phyloP scores from a whole-genome alignment of 2,113 vertebrate genomes.

The Ia io region DNA sequence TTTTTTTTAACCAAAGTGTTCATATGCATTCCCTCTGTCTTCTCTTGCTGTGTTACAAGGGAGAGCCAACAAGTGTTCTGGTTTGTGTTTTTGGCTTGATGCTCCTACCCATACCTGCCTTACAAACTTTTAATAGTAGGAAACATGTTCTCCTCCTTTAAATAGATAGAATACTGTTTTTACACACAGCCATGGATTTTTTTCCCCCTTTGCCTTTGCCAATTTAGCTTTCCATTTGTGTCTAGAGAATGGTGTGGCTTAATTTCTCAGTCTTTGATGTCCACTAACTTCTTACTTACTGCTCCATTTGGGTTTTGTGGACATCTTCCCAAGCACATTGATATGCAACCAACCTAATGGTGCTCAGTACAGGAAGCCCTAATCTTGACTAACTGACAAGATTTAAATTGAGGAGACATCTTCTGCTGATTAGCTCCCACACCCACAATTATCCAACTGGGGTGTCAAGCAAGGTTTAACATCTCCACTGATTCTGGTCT shows the following conservation, averaged over 20 bases:
- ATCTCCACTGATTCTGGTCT: slow-evolving; percentile 99
- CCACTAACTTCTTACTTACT: slow-evolving; percentile 86
- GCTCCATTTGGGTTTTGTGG: slow-evolving; percentile 90
- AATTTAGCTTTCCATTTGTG: slow-evolving; percentile 72
- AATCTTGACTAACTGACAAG: slow-evolving; percentile 99
- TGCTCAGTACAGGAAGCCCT: slow-evolving; percentile 97
- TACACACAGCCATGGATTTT: background rate
- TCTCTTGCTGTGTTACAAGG: background rate
- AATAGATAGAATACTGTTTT: slow-evolving; percentile 52
- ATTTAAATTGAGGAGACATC: slow-evolving; percentile 99
- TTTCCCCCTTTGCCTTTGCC: slow-evolving; percentile 62
- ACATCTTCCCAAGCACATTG: slow-evolving; percentile 95
- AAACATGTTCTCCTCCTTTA: slow-evolving; percentile 37
- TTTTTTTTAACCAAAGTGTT: slow-evolving; percentile 55
- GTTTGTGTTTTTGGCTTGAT: slow-evolving; percentile 70
- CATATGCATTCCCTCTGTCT: slow-evolving; percentile 18
- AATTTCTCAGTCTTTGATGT: slow-evolving; percentile 86
- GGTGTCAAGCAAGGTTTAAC: slow-evolving; percentile 99
- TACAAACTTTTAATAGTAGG: slow-evolving; percentile 60
- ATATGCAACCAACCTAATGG: slow-evolving; percentile 99
- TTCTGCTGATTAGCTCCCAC: slow-evolving; percentile 99
- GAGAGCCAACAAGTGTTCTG: slow-evolving; percentile 64
- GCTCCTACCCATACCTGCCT: slow-evolving; percentile 2
- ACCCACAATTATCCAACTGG: slow-evolving; percentile 99
- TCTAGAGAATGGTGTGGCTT: slow-evolving; percentile 79